Base-by-base conservation (phyloP, 1,140 invertebrate genomes). In the Drosophila repleta region DNA sequence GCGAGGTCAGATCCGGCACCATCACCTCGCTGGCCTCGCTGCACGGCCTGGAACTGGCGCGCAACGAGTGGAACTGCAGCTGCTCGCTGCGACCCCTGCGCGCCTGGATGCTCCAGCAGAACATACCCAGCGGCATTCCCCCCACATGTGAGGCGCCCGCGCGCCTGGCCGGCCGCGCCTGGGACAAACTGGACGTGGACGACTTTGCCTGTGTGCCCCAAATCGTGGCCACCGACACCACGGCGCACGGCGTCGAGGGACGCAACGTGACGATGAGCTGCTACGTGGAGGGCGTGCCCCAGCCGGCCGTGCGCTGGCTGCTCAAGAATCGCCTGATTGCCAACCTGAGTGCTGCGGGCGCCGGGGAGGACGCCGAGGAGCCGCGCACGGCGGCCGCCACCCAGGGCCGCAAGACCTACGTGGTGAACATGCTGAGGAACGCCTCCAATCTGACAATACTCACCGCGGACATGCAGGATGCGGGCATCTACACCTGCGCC, bases 31-130 rank as follows among this genome's bases (percentile, higher is more conserved):
- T 97, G 8, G 91, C 94, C 45, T 94, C 94, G 65, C 92, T 97
- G 21, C 95, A 96, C 74, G 96, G 95, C 8, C 90, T 97, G 46
- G 95, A 96, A 76, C 90, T 97, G 24, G 94, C 95, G 13, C 93
- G 93, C 32, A 97, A 97, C 91, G 95, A 95, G 0, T 97, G 96
- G 96, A 95, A 96, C 88, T 97, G 96, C 90, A 95, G 95, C 32
- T 97, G 96, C 90, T 92, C 93, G 15, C 90, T 97, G n/a, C 92
- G 96, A 67, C 95, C 95, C 0, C 85, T 96, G 29, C 90, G 95
- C 13, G 93, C 95, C 66, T 97, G 96, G 96, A 96, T 97, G 95
- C 88, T 95, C 48, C 92, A 93, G 52, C 94, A 94, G 79, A 97
- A 97, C 84, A 94, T 97, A 45, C 95, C 96, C 2, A 94, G 94